Percentiles rank a stretch among this genome's conserved stretches.
Evolutionary conservation across 2,113 vertebrate genomes (phyloP).

Genomic region (Lucifuga dentata): DNA sequence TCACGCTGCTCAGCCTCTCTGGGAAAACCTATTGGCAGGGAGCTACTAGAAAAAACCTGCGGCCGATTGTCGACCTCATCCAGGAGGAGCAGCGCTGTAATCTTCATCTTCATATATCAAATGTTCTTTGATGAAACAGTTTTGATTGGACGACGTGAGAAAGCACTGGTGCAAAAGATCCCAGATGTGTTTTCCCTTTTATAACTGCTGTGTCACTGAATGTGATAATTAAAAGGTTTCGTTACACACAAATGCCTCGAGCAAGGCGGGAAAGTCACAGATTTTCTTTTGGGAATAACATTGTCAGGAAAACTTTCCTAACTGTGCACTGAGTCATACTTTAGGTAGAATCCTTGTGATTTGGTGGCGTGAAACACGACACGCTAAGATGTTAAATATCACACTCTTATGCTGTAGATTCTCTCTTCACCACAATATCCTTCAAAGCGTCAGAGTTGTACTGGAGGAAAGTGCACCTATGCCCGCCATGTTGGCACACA

Average conservation of each 20-base stretch:
- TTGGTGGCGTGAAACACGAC: slow-evolving; percentile 34
- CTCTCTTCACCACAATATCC: slow-evolving; percentile 67
- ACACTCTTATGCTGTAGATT: slow-evolving; percentile 60
- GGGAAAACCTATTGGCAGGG: too few relatives aligned
- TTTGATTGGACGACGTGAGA: too few relatives aligned
- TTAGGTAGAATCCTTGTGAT: slow-evolving; percentile 63
- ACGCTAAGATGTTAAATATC: slow-evolving; percentile 69
- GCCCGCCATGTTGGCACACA: neutral
- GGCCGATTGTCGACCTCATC: too few relatives aligned
- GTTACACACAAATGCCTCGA: slow-evolving; percentile 7
- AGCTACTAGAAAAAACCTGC: too few relatives aligned
- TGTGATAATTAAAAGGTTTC: slow-evolving; percentile 11
- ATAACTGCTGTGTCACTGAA: slow-evolving; percentile 27
- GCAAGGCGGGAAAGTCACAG: slow-evolving; percentile 23
- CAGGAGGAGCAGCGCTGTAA: too few relatives aligned
- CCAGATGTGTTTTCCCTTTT: too few relatives aligned
- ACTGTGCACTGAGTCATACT: slow-evolving; percentile 54
- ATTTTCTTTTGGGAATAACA: slow-evolving; percentile 1
- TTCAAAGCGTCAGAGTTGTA: slow-evolving; percentile 45
- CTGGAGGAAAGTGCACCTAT: slow-evolving; percentile 32
- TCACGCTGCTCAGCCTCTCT: too few relatives aligned
- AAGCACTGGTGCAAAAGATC: too few relatives aligned
- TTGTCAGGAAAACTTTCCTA: slow-evolving; percentile 42
- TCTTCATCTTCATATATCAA: too few relatives aligned
- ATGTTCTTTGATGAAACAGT: too few relatives aligned